A percentile compares a stretch with the other conserved stretches of the same genome.
Conservation (phyloP, 2,888 invertebrate genomes). For the Drosophila niveifrons region DNA sequence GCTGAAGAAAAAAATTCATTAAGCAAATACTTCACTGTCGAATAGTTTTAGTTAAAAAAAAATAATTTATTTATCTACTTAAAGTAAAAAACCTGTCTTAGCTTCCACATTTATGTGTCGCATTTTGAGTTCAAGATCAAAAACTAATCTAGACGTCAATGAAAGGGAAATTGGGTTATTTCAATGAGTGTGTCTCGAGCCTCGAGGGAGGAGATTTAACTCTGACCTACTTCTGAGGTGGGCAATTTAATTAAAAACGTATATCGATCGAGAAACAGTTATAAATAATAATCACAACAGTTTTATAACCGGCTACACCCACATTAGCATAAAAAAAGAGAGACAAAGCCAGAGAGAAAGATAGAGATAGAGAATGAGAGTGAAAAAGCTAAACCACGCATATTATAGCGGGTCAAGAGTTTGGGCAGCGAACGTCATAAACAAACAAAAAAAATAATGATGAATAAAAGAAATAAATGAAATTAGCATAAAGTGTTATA, state of each 20-base stretch:
- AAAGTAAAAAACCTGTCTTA: not conserved
- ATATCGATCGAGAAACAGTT: conserved; percentile 50
- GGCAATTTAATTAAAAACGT: conserved; percentile 12
- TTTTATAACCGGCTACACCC: conserved; percentile 67
- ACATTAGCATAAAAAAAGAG: conserved; percentile 63
- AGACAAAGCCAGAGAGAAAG: conserved; percentile 17
- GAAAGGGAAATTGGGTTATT: conserved; percentile 2
- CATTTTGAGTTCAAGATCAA: conserved; percentile 3
- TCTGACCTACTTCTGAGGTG: conserved; percentile 5
- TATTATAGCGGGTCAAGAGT: conserved; percentile 56
- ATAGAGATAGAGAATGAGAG: not conserved
- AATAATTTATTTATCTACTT: not conserved
- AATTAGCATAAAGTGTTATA: conserved; percentile 66
- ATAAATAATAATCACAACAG: conserved; percentile 50
- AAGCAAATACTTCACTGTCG: not conserved
- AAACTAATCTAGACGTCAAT: not conserved
- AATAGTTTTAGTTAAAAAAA: not conserved
- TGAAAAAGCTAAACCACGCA: conserved; percentile 9
- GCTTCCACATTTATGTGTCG: not conserved
- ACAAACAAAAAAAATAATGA: conserved; percentile 19
- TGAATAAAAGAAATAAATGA: conserved; percentile 21
- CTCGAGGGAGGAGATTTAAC: not conserved
- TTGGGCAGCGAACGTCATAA: not conserved
- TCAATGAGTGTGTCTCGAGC: not conserved
- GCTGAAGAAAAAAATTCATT: not conserved